These are phyloP conservation scores for Drosophila sproati DNA, from an alignment of 1,140 invertebrate genomes.

Conservation along the genomic window DNA sequence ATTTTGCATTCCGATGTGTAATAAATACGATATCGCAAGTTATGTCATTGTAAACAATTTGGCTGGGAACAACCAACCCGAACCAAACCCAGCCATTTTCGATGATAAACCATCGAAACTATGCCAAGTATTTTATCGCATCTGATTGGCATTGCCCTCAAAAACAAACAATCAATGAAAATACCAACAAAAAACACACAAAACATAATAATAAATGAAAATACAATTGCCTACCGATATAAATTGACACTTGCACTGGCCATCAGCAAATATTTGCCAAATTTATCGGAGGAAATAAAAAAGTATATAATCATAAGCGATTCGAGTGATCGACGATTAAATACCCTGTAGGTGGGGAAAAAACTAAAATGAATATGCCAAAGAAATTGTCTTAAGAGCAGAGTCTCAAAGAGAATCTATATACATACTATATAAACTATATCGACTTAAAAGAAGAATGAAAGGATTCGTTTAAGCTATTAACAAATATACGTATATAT, in stretches of 20 bases:
- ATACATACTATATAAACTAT: too few relatives aligned
- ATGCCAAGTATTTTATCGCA: constrained; percentile 77
- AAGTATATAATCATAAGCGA: constrained; percentile 11
- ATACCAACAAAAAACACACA: not conserved
- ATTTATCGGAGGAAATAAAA: constrained; percentile 26
- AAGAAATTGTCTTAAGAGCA: too few relatives aligned
- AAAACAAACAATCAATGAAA: constrained; percentile 31
- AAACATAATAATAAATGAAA: constrained; percentile 12
- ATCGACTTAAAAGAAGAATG: too few relatives aligned
- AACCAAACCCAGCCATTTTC: constrained; percentile 20
- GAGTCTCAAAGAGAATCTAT: too few relatives aligned
- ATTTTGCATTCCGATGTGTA: constrained; percentile 34
- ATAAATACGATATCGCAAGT: constrained; percentile 37
- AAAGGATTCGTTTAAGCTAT: too few relatives aligned
- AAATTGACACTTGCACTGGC: constrained; percentile 48
- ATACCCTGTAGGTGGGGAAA: constrained; percentile 7
- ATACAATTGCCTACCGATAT: constrained; percentile 47
- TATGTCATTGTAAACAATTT: constrained; percentile 56
- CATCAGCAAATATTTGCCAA: constrained; percentile 59
- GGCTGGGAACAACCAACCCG: constrained; percentile 24
- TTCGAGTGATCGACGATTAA: not conserved
- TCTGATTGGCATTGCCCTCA: constrained; percentile 55
- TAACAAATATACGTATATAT: too few relatives aligned
- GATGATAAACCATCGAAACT: constrained; percentile 42
- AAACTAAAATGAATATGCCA: not conserved